phyloP scores from a whole-genome alignment of 2,888 invertebrate species.

The Andrena minutula region DNA sequence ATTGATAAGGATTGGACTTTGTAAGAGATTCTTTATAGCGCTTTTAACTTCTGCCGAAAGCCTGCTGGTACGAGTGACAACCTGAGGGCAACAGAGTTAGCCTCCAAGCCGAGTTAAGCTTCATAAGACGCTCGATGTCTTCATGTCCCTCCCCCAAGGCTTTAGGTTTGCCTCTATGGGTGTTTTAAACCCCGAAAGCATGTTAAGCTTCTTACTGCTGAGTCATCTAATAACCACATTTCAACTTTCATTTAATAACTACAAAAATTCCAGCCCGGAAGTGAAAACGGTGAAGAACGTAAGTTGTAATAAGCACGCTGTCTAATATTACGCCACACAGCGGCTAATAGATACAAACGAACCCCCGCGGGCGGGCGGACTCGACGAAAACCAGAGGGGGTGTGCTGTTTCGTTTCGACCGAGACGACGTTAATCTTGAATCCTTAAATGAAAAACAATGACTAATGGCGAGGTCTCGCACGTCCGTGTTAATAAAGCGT shows the following conservation, averaged over 20 bases:
- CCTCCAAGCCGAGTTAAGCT: too few relatives aligned
- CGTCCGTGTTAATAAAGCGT: conserved; percentile 69
- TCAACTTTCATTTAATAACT: background rate
- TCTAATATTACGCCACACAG: background rate
- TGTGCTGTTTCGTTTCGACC: conserved; percentile 46
- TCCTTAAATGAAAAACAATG: conserved; percentile 70
- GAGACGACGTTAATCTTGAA: conserved; percentile 67
- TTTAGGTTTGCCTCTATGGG: too few relatives aligned
- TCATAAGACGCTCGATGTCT: too few relatives aligned
- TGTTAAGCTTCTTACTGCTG: background rate
- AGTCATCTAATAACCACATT: background rate
- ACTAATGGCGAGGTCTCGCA: conserved; percentile 63
- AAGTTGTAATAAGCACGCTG: background rate
- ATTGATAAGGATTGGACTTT: too few relatives aligned
- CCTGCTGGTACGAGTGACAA: too few relatives aligned
- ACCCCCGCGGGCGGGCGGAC: conserved; percentile 1
- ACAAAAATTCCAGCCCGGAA: background rate
- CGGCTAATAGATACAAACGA: conserved; percentile 55
- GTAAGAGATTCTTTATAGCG: too few relatives aligned
- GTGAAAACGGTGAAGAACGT: background rate
- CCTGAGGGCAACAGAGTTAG: too few relatives aligned
- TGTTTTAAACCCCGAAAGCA: too few relatives aligned
- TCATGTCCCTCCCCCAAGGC: too few relatives aligned
- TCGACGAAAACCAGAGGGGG: conserved; percentile 40
- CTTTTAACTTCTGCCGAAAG: too few relatives aligned